phyloP scores from a whole-genome alignment of 2,797 vertebrate genomes.

The Naso thynnoides region DNA sequence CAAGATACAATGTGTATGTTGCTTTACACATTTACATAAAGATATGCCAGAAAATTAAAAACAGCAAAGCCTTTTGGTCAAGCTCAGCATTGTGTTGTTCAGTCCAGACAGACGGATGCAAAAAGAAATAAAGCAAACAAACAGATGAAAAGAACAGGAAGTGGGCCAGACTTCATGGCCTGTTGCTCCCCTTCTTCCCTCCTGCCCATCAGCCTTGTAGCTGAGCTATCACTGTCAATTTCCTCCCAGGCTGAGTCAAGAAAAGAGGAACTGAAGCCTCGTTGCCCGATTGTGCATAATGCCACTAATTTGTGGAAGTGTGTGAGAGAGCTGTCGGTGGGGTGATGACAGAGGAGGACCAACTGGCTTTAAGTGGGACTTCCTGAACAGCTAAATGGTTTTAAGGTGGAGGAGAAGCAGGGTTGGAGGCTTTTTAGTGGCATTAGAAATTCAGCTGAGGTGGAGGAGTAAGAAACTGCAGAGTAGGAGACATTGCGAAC shows the following conservation, averaged over 20 bases:
- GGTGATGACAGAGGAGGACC: conserved; percentile 72
- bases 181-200: conserved; percentile 36
- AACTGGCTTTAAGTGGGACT: conserved; percentile 63
- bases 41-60: too few species aligned
- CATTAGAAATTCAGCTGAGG: too few species aligned
- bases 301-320: conserved; percentile 52
- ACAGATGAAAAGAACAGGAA: conserved; percentile 49
- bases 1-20: too few species aligned
- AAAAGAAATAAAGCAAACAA: conserved; percentile 46
- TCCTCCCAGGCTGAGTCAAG: conserved; percentile 62
- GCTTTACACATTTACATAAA: too few species aligned
- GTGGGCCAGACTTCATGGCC: conserved; percentile 32
- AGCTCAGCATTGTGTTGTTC: not conserved
- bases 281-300: conserved; percentile 70
- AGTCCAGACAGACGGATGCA: conserved; percentile 28
- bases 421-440: not conserved
- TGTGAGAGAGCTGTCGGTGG: conserved; percentile 52
- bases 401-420: conserved; percentile 37
- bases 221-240: conserved; percentile 67
- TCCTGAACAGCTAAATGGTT: conserved; percentile 44
- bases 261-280: conserved; percentile 27
- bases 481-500: too few species aligned
- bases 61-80: not conserved
- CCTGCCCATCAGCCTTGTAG: conserved; percentile 34
- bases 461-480: too few species aligned